These are phyloP conservation scores for Parapristionchus giblindavisi DNA, from an alignment of 2,888 invertebrate species.

Conservation along the genomic window DNA sequence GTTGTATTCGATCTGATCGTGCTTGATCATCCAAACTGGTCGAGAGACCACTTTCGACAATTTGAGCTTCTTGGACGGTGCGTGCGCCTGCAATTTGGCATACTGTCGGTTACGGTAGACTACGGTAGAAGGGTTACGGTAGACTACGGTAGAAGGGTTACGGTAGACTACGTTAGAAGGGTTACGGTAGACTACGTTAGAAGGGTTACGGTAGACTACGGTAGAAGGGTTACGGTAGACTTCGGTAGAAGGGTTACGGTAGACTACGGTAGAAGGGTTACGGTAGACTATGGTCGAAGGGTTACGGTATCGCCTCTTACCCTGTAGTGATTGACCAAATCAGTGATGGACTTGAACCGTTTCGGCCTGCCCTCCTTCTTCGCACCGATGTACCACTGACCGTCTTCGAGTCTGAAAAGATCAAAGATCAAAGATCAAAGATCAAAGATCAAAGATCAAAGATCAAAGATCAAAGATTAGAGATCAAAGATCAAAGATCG, in stretches of 20 bases:
- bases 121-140: too few species aligned
- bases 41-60: background rate
- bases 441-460: too few species aligned
- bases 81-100: background rate
- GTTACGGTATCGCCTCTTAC: too few species aligned
- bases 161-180: background rate
- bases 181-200: background rate
- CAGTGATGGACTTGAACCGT: constrained; percentile 45
- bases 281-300: background rate
- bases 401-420: background rate
- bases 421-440: too few species aligned
- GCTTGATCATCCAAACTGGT: constrained; percentile 15
- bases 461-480: too few species aligned
- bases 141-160: background rate
- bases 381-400: background rate
- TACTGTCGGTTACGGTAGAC: too few species aligned
- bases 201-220: background rate
- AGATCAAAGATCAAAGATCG: too few species aligned
- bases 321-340: constrained; percentile 51
- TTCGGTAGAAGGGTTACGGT: background rate
- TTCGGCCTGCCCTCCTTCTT: background rate
- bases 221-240: too few species aligned
- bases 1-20: constrained; percentile 5
- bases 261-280: background rate
- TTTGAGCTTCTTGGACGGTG: constrained; percentile 1